Evolutionary conservation across 2,888 invertebrate genomes (phyloP).

Genomic region (Zhengitettix transpicula): DNA sequence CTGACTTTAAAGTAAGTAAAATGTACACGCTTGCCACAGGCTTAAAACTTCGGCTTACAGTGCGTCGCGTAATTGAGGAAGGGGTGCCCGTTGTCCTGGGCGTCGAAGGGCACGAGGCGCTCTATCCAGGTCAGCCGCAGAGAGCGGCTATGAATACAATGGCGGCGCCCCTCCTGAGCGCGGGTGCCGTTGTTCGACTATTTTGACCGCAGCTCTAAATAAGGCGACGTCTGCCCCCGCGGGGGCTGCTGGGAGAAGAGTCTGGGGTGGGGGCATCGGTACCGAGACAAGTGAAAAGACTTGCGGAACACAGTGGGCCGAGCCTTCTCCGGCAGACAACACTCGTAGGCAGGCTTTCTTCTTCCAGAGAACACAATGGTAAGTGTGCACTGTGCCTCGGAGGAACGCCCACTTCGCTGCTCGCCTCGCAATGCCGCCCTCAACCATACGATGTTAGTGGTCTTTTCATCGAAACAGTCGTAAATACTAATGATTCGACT

Average conservation of each 20-base stretch:
- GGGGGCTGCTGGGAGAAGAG: slow-evolving; percentile 1
- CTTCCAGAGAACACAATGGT: slow-evolving; percentile 9
- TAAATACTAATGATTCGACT: too few relatives aligned
- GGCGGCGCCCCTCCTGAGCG: slow-evolving; percentile 48
- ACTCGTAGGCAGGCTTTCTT: slow-evolving; percentile 5
- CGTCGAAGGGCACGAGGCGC: too few relatives aligned
- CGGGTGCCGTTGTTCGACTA: neutral
- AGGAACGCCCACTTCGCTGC: too few relatives aligned
- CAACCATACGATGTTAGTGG: too few relatives aligned
- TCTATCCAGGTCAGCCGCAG: neutral
- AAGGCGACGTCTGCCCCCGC: slow-evolving; percentile 2
- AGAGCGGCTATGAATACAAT: slow-evolving; percentile 37
- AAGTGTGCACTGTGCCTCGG: slow-evolving; percentile 3
- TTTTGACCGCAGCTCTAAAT: slow-evolving; percentile 7
- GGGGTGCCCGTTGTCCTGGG: too few relatives aligned
- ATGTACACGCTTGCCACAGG: too few relatives aligned
- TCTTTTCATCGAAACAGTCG: too few relatives aligned
- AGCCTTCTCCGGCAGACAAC: slow-evolving; percentile 10
- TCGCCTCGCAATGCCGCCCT: too few relatives aligned
- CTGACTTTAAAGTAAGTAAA: too few relatives aligned
- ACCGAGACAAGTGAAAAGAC: slow-evolving; percentile 6
- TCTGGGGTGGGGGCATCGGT: neutral
- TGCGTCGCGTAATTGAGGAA: too few relatives aligned
- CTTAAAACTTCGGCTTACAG: too few relatives aligned
- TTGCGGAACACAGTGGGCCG: slow-evolving; percentile 4